Evolutionary conservation across 2,113 vertebrate species (phyloP), one percentile per base, ranked within the genome.

Genomic region (Antechinus stuartii): DNA sequence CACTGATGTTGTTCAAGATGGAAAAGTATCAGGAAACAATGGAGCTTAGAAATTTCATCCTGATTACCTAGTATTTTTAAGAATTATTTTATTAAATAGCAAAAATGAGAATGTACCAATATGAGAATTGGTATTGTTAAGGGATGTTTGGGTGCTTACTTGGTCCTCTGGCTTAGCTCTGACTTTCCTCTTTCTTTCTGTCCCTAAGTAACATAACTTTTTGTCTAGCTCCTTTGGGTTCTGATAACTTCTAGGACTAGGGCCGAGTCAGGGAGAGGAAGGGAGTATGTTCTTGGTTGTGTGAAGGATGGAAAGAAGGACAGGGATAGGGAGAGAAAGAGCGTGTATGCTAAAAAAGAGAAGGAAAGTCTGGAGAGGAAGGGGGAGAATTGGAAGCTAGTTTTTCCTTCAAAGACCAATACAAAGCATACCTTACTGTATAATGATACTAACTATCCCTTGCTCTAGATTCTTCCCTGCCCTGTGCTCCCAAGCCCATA

Each of bases 251-350:
- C 61, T 68, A 30, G 61, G 35, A n/a, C 14, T 76, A 76, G 30
- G n/a, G 61, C 14, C n/a, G 35, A n/a, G 61, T 30, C 26, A 27
- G 27, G 27, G 57, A 35, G 27, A 68, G 22, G 54, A 55, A 23
- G 57, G 57, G 27, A 68, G 11, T 91, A 55, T 46, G 90, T 54
- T 26, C 46, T 47, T 90, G n/a, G 0, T 52, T 23, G 35, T 24
- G 90, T 23, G 22, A 10, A 4, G 25, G 27, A 6, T 26, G 49
- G 89, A 8, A 8, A 19, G 25, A 30, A 22, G 49, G 1, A 25
- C 14, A 2, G 27, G 50, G 10, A 53, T 4, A 50, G 14, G 16
- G 27, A 54, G 0, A 35, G 0, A 0, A 0, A 8, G 24, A 7
- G 3, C 22, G 0, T 89, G 54, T n/a, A 90, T 52, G 42, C 19